Conservation (phyloP, 2,797 vertebrate species). For the Buceros bicornis region DNA sequence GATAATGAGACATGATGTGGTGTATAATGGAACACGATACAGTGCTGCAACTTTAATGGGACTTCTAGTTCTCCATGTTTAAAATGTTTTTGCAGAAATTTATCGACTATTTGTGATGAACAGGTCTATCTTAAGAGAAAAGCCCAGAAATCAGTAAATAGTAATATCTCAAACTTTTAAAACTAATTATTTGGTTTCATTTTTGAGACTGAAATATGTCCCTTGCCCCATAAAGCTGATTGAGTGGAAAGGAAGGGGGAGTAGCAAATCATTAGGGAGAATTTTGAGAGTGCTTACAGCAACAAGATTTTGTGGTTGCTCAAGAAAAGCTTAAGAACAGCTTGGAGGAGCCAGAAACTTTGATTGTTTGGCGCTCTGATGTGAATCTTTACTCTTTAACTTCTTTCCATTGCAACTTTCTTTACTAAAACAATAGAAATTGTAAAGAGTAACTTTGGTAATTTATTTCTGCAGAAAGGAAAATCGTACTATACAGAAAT, state of each 20-base stretch:
- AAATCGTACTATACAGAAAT: not conserved
- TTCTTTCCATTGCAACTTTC: not conserved
- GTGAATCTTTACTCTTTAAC: not conserved
- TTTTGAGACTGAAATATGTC: not conserved
- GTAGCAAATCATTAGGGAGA: conserved; percentile 44
- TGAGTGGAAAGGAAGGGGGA: conserved; percentile 37
- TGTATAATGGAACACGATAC: not conserved
- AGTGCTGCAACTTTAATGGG: not conserved
- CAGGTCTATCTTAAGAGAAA: not conserved
- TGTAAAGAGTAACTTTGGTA: not conserved
- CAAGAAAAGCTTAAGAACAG: conserved; percentile 30
- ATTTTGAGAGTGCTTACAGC: conserved; percentile 24
- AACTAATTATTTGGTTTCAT: not conserved
- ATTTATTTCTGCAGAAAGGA: not conserved
- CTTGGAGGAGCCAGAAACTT: conserved; percentile 42
- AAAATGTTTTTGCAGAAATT: not conserved
- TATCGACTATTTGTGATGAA: not conserved
- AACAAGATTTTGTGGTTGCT: conserved; percentile 36
- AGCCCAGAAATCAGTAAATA: not conserved
- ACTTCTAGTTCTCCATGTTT: not conserved
- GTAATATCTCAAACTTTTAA: not conserved
- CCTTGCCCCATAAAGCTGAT: conserved; percentile 45
- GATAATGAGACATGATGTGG: not conserved
- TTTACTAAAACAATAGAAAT: not conserved
- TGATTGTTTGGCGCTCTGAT: conserved; percentile 10